A percentile compares a stretch with the other conserved stretches of the same genome.
These are phyloP conservation scores for Hydrochoerus hydrochaeris DNA, from an alignment of 2,113 vertebrate species.

Conservation along the genomic window DNA sequence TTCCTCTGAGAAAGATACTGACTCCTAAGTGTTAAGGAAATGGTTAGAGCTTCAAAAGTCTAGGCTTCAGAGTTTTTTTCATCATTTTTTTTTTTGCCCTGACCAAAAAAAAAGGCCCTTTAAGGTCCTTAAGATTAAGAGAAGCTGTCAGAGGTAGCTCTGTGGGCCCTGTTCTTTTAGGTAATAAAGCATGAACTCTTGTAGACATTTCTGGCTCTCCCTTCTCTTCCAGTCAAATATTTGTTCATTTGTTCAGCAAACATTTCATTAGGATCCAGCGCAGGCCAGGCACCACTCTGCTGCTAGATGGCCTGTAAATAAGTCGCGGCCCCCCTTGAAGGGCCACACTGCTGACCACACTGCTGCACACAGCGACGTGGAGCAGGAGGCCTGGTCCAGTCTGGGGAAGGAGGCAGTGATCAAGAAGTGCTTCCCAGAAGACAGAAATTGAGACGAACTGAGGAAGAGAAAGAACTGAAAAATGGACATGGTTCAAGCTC, in stretches of 20 bases:
- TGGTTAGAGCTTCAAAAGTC: background rate
- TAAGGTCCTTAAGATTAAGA: background rate
- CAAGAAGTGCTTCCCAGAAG: background rate
- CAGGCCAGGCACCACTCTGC: background rate
- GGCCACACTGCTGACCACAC: background rate
- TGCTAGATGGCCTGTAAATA: background rate
- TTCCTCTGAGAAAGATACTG: background rate
- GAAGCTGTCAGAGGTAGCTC: background rate
- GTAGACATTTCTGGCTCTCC: background rate
- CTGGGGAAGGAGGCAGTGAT: background rate
- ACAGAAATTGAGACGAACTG: background rate
- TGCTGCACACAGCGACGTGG: background rate
- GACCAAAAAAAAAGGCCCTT: background rate
- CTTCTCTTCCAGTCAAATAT: background rate
- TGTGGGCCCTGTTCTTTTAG: background rate
- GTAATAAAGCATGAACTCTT: background rate
- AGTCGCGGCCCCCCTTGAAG: background rate
- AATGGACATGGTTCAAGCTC: background rate
- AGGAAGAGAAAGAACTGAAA: background rate
- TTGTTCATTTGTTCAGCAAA: slow-evolving; percentile 30
- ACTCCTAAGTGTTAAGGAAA: background rate
- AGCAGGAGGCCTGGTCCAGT: background rate
- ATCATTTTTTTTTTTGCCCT: slow-evolving; percentile 28
- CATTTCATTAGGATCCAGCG: background rate
- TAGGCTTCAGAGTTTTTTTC: background rate